Evolutionary conservation across 2,797 vertebrate genomes (phyloP), one percentile per base, ranked within the genome.

Genomic region (Numenius phaeopus): DNA sequence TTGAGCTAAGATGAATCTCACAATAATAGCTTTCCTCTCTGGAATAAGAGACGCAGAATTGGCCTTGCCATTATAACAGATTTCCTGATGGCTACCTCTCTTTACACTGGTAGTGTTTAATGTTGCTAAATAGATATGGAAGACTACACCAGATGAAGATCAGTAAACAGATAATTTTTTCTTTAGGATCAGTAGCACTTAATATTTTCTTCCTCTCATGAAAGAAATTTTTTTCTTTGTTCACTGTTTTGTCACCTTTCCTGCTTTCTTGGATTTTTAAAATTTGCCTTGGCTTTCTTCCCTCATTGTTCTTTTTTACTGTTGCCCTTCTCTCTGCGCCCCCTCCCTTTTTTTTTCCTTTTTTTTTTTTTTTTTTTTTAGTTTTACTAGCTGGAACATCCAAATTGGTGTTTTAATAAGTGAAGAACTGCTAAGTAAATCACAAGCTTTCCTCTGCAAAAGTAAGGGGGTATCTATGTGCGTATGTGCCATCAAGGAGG

Each of bases 291-390:
- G 34, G 34, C 34, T 37, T 37, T 44, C 19, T 62, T 61, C 11
- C 58, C 2, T 54, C 4, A 4, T 9, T 32, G 4, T 34, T 69
- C 15, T 91, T 57, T 57, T 78, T 37, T 75, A 16, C 16, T 17
- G 46, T 5, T 58, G 6, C 11, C 30, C 7, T 49, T 57, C 16
- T 30, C 64, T 32, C 2, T 1, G 3, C 4, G 1, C 16, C 7
- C 23, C 8, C 1, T 3, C 10, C 27, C 49, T 50, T 50, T 50
- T 26, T 26, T 50, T 24, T 50, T 49, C n/a, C n/a, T n/a, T 24
- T 50, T 34, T 29, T 70, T 30, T 22, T 22, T 57, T n/a, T 58
- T n/a, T 22, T n/a, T 42, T 30, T 71, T 27, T 17, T 7, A 3
- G 11, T 71, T 65, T 34, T 71, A 29, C 11, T 44, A 11, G 8